Evolutionary conservation across 2,888 invertebrate species (phyloP), one percentile per base, ranked within the genome.

Genomic region (Nemurella pictetii): DNA sequence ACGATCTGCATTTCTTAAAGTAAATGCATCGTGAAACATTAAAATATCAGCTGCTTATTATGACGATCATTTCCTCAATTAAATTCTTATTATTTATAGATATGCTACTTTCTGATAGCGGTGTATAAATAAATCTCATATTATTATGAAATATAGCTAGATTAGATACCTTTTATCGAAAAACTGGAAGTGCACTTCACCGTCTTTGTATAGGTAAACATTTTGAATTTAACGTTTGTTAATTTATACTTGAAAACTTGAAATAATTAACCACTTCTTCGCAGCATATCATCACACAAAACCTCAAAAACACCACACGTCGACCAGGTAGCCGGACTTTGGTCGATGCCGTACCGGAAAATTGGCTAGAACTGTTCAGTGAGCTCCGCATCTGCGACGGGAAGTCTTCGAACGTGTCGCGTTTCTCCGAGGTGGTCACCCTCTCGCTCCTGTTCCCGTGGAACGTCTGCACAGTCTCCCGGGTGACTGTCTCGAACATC

Each of bases 381-480:
- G 82, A 28, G 29, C 26, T 28, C 29, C 55, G 25, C 12, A 91
- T 87, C 85, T 90, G 90, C 30, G 88, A 88, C 25, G 91, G 89
- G 73, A 90, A 88, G 86, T 88, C 89, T 85, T 90, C 89, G 86
- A 90, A 90, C 85, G 90, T 90, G 88, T 93, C 93, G 87, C 93
- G 91, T 85, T 92, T 93, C 89, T 93, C 93, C 81, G 89, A 89
- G 77, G 93, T 93, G 0, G 94, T 94, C 84, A 93, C 92, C 88
- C 93, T 91, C 88, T 94, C 93, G 4, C 93, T 93, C 87, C 93
- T 91, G 87, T 93, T 93, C 36, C 94, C 94, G 87, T 92, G 91
- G 89, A 93, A 94, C 32, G 94, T 93, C 90, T 94, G 93, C 84
- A 94, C 93, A 83, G 94, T 94, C 89, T 94, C 94, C 87, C 93